Conservation (phyloP, 2,113 vertebrate genomes). For the Balaenoptera acutorostrata region DNA sequence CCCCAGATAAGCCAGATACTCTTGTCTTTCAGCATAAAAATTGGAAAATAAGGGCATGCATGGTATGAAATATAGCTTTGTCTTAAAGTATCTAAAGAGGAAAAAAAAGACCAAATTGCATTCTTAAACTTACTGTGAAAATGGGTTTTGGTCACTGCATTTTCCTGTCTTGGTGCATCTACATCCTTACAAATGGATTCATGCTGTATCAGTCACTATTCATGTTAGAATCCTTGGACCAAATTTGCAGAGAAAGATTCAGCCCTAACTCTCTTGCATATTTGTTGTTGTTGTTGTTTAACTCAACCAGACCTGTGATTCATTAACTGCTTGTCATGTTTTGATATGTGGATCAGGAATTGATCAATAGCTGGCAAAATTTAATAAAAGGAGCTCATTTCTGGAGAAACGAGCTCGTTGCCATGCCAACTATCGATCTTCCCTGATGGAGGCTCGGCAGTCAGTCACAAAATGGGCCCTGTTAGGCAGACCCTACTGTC, state of each 20-base stretch:
- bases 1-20: not conserved
- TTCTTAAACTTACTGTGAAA: not conserved
- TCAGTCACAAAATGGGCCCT: conserved; percentile 75
- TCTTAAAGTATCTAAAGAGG: conserved; percentile 5
- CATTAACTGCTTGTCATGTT: conserved; percentile 79
- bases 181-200: not conserved
- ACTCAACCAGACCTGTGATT: conserved; percentile 70
- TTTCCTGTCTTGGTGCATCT: conserved; percentile 1
- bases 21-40: conserved; percentile 34
- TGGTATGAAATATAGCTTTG: conserved; percentile 30
- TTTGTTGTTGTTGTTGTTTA: conserved; percentile 47
- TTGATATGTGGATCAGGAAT: conserved; percentile 77
- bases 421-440: conserved; percentile 85
- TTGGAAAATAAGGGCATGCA: conserved; percentile 2
- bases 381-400: conserved; percentile 82
- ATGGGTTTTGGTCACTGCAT: not conserved
- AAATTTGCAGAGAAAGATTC: not conserved
- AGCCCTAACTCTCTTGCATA: conserved; percentile 25
- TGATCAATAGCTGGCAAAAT: conserved; percentile 82
- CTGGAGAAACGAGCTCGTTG: conserved; percentile 79
- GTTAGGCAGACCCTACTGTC: conserved; percentile 56
- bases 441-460: conserved; percentile 66
- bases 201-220: not conserved
- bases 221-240: fast-evolving
- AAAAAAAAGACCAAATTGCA: not conserved